phyloP scores from a whole-genome alignment of 2,797 vertebrate species.

The Chelonia mydas region DNA sequence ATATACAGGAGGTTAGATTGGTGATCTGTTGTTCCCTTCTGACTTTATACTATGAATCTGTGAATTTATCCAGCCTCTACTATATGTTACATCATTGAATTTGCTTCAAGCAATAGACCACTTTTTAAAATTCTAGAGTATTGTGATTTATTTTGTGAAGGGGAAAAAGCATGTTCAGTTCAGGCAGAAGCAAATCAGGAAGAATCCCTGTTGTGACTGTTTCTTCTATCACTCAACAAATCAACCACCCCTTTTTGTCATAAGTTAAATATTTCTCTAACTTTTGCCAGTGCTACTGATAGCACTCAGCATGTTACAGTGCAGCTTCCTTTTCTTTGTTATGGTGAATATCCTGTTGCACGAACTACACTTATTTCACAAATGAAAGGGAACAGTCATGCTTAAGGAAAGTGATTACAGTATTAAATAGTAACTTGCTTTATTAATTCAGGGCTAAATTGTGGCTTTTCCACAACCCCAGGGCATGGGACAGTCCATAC shows the following conservation, averaged over 20 bases:
- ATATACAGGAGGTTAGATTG: not conserved
- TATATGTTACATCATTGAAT: not conserved
- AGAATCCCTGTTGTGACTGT: not conserved
- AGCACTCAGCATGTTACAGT: not conserved
- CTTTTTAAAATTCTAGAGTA: not conserved
- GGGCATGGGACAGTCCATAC: not conserved
- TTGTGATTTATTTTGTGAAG: not conserved
- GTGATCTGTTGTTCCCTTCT: not conserved
- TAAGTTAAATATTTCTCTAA: not conserved
- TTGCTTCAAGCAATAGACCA: not conserved
- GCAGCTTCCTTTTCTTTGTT: not conserved
- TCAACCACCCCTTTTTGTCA: not conserved
- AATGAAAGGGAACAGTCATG: not conserved
- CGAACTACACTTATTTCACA: not conserved
- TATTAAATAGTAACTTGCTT: not conserved
- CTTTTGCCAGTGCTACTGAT: not conserved
- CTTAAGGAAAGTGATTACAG: not conserved
- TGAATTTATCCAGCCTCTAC: not conserved
- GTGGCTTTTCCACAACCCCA: not conserved
- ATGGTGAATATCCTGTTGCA: not conserved
- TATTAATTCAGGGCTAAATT: not conserved
- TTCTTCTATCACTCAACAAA: conserved; percentile 7
- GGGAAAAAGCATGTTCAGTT: not conserved
- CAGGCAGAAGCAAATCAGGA: not conserved
- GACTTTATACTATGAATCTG: not conserved